Conservation (phyloP, 2,113 vertebrate species). For the Protobothrops flavoviridis region DNA sequence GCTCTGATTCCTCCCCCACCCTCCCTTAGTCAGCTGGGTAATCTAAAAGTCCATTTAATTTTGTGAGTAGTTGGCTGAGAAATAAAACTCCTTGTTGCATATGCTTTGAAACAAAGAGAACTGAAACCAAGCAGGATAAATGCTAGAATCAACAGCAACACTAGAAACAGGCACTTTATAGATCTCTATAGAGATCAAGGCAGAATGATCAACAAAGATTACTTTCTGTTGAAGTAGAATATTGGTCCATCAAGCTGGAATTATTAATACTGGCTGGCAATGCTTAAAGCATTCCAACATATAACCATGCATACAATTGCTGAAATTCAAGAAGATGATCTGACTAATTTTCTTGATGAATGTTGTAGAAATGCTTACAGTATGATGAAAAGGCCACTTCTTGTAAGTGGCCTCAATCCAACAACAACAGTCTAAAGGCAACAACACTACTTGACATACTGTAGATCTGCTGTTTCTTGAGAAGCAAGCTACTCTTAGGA, state of each 20-base stretch:
- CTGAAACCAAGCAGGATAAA: not conserved
- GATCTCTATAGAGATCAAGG: not conserved
- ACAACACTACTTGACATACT: not conserved
- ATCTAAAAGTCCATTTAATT: not conserved
- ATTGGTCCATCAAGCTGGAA: not conserved
- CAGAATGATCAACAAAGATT: not conserved
- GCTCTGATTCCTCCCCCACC: not conserved
- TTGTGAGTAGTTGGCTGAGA: not conserved
- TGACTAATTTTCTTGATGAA: not conserved
- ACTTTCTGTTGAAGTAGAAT: not conserved
- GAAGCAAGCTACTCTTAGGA: not conserved
- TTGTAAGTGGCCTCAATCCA: not conserved
- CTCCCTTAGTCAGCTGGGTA: not conserved
- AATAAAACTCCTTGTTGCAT: not conserved
- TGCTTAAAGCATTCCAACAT: not conserved
- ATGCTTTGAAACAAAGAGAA: not conserved
- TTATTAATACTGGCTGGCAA: not conserved
- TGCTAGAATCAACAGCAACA: not conserved
- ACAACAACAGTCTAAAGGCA: not conserved
- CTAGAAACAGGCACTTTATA: not conserved
- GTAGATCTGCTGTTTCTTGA: not conserved
- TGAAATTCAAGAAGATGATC: not conserved
- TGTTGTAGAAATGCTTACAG: not conserved
- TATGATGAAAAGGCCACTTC: not conserved
- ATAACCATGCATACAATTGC: not conserved